phyloP scores from a whole-genome alignment of 2,113 vertebrate genomes.

The Hemiprocne comata region DNA sequence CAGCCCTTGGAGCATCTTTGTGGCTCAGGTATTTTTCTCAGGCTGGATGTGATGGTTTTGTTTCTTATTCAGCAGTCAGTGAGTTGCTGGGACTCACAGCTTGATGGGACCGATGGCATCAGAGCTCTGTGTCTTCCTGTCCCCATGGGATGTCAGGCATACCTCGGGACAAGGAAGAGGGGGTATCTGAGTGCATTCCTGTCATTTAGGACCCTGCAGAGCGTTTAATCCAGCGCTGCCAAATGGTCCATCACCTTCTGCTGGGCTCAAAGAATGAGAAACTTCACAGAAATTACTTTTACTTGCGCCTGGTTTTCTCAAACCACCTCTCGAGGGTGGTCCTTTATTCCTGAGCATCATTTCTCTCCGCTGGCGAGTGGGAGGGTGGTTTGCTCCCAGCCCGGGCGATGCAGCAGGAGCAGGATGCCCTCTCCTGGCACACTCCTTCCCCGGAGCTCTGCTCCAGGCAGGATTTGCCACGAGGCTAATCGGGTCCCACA shows the following conservation, averaged over 20 bases:
- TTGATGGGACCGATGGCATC: not conserved
- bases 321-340: fast-evolving
- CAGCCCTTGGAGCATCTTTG: no score
- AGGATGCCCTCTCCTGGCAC: not conserved
- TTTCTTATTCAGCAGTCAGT: not conserved
- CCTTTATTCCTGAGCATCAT: fast-evolving
- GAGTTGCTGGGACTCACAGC: not conserved
- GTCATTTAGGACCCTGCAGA: not conserved
- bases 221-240: fast-evolving
- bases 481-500: no score
- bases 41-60: fast-evolving
- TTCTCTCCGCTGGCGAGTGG: no score
- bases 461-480: fast-evolving
- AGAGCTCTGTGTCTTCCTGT: not conserved
- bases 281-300: fast-evolving
- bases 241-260: no score
- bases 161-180: not conserved
- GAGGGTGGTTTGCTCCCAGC: not conserved
- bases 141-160: fast-evolving
- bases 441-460: not conserved
- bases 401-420: not conserved
- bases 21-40: not conserved
- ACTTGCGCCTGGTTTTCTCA: fast-evolving
- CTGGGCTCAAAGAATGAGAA: not conserved
- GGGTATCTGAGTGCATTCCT: fast-evolving